A percentile compares a stretch with the other conserved stretches of the same genome.
phyloP scores from a whole-genome alignment of 2,888 invertebrate genomes.

The Amorpha juglandis region DNA sequence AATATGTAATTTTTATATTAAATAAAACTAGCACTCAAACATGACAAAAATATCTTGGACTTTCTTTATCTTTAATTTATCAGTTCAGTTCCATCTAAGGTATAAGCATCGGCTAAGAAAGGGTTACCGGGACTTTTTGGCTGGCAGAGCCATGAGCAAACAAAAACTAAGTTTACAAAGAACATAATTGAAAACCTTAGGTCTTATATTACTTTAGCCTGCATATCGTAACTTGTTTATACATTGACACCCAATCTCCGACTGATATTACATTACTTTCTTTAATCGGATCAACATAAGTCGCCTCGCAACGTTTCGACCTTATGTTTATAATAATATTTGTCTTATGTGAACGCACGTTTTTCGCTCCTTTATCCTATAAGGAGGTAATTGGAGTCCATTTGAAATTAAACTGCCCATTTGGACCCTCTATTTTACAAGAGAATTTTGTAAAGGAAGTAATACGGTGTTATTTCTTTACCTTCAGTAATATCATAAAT shows the following conservation, averaged over 20 bases:
- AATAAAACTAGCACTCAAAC: too few relatives aligned
- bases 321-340: constrained; percentile 1
- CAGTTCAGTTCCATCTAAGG: too few relatives aligned
- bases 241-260: not conserved
- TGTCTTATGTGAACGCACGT: constrained; percentile 5
- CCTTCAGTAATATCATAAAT: not conserved
- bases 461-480: not conserved
- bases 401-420: not conserved
- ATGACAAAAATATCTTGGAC: too few relatives aligned
- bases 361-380: constrained; percentile 1
- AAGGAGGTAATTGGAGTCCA: not conserved
- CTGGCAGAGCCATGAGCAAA: too few relatives aligned
- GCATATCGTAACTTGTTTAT: not conserved
- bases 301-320: not conserved
- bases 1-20: too few relatives aligned
- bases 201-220: not conserved
- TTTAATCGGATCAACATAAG: constrained; percentile 10
- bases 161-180: not conserved
- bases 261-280: constrained; percentile 10
- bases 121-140: too few relatives aligned
- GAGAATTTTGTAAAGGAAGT: not conserved
- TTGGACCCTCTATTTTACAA: not conserved
- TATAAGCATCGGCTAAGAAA: too few relatives aligned
- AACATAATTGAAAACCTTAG: not conserved
- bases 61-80: too few relatives aligned